Base-by-base conservation (phyloP, 2,888 invertebrate species). In the Tenthredo scrophulariae region DNA sequence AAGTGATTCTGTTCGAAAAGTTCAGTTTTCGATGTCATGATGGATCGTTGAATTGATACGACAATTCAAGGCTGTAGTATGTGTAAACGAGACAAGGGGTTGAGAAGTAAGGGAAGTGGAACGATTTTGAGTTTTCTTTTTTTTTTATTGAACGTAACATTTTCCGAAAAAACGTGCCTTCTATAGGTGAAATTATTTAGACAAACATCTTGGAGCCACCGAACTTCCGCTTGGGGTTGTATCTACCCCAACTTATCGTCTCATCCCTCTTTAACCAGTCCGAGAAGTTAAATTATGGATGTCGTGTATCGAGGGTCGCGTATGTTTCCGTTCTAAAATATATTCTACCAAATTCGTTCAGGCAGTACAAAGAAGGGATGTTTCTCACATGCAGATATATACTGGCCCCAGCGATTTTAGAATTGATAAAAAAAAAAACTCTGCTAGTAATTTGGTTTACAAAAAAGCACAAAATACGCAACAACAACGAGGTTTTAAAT, bases 241-340 rank as follows among this genome's bases (percentile, higher is more conserved):
- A 33, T 54, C 43, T 46, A 54, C 54, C 77, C 54, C 50, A 74
- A 74, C 1, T 43, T 29, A 6, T n/a, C 43, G 13, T 43, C 72
- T 74, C 43, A 43, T 74, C 43, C 72, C 43, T 22, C 43, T 40
- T 43, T 26, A 43, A n/a, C 72, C 15, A n/a, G 40, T 43, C 46
- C 40, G 37, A 58, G 22, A 75, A 37, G 37, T 80, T 80, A 37
- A 77, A 77, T 77, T 77, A 77, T 77, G 46, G 77, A 77, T 77
- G 50, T 54, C 54, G 77, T 77, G 77, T 77, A 29, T 77, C 77
- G 77, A n/a, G 67, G 67, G 67, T 67, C 67, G 67, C 33, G 33
- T 33, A 67, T 67, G 67, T 33, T 18, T 67, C 5, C 67, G 33
- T 67, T 18, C 33, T 6, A 33, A 67, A 67, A 67, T 67, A 33